Percentiles rank a stretch among this genome's conserved stretches.
Conservation (phyloP, 1,140 invertebrate species). For the Caenorhabditis tropicalis region DNA sequence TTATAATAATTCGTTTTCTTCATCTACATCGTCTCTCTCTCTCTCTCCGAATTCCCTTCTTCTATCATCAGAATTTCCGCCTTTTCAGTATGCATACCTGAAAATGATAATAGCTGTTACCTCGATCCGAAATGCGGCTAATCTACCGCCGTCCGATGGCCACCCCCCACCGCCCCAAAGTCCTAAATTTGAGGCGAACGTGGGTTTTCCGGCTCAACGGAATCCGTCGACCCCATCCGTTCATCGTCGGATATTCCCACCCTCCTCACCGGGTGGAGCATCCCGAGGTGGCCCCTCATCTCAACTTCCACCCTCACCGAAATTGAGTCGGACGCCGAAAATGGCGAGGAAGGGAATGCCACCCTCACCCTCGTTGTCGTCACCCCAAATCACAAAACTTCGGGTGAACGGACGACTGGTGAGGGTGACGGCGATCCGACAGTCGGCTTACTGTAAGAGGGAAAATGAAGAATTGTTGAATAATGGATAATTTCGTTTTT, state of each 20-base stretch:
- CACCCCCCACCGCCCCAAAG: neutral
- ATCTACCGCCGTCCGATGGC: no score
- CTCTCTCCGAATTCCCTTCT: neutral
- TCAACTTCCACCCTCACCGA: slow-evolving; percentile 18
- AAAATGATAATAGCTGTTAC: slow-evolving; percentile 8
- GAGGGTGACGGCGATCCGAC: slow-evolving; percentile 29
- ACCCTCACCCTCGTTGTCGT: neutral
- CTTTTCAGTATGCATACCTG: slow-evolving; percentile 24
- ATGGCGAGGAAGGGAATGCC: slow-evolving; percentile 20
- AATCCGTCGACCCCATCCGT: slow-evolving; percentile 3
- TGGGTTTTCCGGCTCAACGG: neutral
- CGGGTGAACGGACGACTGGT: slow-evolving; percentile 1
- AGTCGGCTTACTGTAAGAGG: slow-evolving; percentile 43
- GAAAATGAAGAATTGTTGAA: neutral
- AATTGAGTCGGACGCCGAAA: slow-evolving; percentile 29
- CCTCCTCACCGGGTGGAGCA: neutral
- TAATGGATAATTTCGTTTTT: no score
- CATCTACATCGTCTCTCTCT: neutral
- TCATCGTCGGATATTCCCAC: slow-evolving; percentile 4
- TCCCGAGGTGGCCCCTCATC: neutral
- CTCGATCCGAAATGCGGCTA: neutral
- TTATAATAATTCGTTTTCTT: neutral
- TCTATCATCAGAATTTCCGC: neutral
- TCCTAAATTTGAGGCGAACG: slow-evolving; percentile 19
- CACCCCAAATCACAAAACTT: neutral